Percentiles rank a stretch among this genome's conserved stretches.
Conservation (phyloP, 2,113 vertebrate genomes). For the Mirza zaza region DNA sequence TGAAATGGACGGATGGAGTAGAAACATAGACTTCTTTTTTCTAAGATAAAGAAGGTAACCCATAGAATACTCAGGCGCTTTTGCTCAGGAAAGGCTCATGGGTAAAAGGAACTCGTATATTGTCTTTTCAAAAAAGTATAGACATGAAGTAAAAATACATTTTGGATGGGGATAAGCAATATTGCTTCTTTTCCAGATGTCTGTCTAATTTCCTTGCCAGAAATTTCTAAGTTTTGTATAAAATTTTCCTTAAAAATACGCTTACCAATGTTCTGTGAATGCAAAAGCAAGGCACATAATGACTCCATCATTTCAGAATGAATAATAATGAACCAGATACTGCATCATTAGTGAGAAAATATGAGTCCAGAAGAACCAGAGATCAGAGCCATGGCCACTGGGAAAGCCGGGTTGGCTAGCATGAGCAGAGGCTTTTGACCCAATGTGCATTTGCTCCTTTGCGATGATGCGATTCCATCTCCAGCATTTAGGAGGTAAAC, state of each 20-base stretch:
- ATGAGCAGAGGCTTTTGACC: not conserved
- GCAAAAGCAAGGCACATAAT: slow-evolving; percentile 44
- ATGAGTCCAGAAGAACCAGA: slow-evolving; percentile 29
- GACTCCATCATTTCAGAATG: slow-evolving; percentile 59
- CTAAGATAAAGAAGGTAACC: slow-evolving; percentile 26
- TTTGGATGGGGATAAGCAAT: slow-evolving; percentile 27
- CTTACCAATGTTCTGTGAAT: slow-evolving; percentile 45
- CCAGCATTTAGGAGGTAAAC: slow-evolving; percentile 22
- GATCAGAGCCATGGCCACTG: not conserved
- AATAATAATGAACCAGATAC: slow-evolving; percentile 28
- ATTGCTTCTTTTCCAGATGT: slow-evolving; percentile 55
- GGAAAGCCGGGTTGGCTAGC: not conserved
- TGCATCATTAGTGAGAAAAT: slow-evolving; percentile 28
- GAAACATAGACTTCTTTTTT: not conserved
- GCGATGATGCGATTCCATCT: slow-evolving; percentile 10
- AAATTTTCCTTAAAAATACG: slow-evolving; percentile 56
- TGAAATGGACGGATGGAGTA: not conserved
- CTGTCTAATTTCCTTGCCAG: slow-evolving; percentile 60
- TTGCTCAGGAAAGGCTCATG: not conserved
- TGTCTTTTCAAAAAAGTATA: slow-evolving; percentile 36
- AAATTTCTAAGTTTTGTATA: slow-evolving; percentile 58
- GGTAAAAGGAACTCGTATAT: slow-evolving; percentile 40
- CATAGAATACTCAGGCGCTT: not conserved
- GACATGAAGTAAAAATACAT: slow-evolving; percentile 33
- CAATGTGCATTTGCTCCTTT: not conserved